Evolutionary conservation across 2,888 invertebrate genomes (phyloP).

Genomic region (Lycophotia porphyrea): DNA sequence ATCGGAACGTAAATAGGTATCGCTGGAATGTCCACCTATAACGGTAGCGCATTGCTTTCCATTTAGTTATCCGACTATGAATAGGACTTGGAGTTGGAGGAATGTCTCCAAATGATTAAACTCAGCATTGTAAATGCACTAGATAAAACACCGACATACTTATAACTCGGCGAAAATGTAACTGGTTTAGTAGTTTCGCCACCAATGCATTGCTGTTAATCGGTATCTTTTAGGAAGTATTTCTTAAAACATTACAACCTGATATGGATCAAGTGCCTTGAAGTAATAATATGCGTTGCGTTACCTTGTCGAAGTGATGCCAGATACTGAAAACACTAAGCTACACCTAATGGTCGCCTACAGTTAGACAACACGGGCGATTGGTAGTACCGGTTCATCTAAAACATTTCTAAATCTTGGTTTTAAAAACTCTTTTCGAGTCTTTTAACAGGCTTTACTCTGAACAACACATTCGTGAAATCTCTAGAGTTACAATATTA

Average conservation of each 20-base stretch:
- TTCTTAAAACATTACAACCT: neutral
- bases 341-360: neutral
- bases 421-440: neutral
- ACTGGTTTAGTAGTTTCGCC: neutral
- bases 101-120: neutral
- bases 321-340: neutral
- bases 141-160: neutral
- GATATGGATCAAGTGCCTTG: neutral
- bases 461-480: neutral
- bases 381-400: neutral
- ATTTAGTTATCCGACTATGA: neutral
- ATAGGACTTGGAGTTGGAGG: neutral
- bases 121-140: neutral
- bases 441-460: neutral
- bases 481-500: neutral
- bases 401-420: neutral
- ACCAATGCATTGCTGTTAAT: conserved; percentile 6
- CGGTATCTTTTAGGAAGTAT: conserved; percentile 1
- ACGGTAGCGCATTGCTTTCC: neutral
- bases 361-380: neutral
- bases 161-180: neutral
- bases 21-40: conserved; percentile 9
- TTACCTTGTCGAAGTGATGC: neutral
- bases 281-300: neutral
- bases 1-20: neutral